Conservation (phyloP, 2,797 vertebrate species). For the Oryzias dopingdopingensis region DNA sequence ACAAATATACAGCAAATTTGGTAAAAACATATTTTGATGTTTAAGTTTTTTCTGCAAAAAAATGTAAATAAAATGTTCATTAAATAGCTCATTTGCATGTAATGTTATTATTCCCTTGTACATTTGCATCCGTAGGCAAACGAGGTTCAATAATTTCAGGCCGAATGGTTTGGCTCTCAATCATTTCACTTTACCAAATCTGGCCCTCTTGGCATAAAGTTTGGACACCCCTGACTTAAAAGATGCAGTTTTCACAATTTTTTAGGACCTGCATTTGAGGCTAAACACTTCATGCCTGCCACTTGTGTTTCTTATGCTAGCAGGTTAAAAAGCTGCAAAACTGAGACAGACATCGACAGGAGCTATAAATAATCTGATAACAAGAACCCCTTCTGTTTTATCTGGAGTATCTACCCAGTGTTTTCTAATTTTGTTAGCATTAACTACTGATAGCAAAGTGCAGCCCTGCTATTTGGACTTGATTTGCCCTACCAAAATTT, state of each 20-base stretch:
- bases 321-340: slow-evolving; percentile 10
- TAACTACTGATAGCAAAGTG: slow-evolving; percentile 20
- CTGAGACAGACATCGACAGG: neutral
- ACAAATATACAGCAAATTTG: no score
- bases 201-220: neutral
- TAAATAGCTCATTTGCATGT: no score
- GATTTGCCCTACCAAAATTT: neutral
- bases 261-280: no score
- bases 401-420: neutral
- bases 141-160: slow-evolving; percentile 33
- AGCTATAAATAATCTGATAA: neutral
- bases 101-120: no score
- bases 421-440: slow-evolving; percentile 31
- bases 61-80: no score
- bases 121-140: neutral
- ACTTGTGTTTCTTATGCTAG: slow-evolving; percentile 10
- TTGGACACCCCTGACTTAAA: no score
- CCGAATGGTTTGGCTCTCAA: slow-evolving; percentile 4
- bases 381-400: slow-evolving; percentile 5
- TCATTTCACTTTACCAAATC: slow-evolving; percentile 20
- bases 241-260: no score
- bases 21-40: no score
- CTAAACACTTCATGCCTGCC: neutral
- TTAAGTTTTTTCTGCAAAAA: no score
- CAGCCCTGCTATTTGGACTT: slow-evolving; percentile 2